phyloP scores from a whole-genome alignment of 2,113 vertebrate species.

The Microtus montanus region DNA sequence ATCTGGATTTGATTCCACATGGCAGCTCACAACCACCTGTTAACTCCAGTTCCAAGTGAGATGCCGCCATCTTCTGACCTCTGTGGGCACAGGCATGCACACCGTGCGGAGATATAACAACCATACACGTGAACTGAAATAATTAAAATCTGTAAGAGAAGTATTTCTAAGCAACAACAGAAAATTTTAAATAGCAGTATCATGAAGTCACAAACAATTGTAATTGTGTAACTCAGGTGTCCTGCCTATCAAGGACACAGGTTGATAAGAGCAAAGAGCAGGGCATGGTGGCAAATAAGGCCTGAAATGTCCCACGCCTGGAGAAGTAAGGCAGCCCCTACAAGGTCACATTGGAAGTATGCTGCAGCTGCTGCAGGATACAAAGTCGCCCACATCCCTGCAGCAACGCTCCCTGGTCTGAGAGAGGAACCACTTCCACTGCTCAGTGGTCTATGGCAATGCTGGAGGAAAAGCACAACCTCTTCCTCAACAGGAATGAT shows the following conservation, averaged over 20 bases:
- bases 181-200: not conserved
- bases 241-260: not conserved
- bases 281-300: not conserved
- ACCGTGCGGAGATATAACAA: not conserved
- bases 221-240: not conserved
- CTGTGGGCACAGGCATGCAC: not conserved
- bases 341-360: not conserved
- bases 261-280: not conserved
- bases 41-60: not conserved
- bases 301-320: not conserved
- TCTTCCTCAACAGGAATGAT: conserved; percentile 41
- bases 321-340: not conserved
- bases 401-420: not conserved
- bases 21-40: not conserved
- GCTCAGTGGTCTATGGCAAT: not conserved
- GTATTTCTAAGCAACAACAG: not conserved
- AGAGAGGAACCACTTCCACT: not conserved
- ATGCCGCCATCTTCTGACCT: not conserved
- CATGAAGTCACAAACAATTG: not conserved
- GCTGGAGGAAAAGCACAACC: not conserved
- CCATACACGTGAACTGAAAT: not conserved
- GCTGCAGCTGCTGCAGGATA: rapidly evolving
- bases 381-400: too few species aligned
- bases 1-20: not conserved
- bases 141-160: not conserved